Evolutionary conservation across 2,113 vertebrate genomes (phyloP).

Genomic region (Dasyornis broadbenti): DNA sequence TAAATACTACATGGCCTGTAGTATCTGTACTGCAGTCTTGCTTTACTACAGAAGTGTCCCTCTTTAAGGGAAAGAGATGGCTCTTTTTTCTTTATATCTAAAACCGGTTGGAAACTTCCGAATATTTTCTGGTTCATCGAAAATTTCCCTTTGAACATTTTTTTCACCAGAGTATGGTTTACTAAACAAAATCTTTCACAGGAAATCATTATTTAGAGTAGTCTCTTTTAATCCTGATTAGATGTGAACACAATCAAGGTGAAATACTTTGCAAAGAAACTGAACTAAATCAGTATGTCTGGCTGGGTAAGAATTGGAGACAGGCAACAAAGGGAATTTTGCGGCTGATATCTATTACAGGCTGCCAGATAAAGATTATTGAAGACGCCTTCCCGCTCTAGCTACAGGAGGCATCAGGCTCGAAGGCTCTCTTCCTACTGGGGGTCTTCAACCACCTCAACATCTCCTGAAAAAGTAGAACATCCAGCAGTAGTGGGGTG

Average conservation of each 20-base stretch:
- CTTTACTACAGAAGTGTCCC: background rate
- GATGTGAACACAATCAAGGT: background rate
- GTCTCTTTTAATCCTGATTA: background rate
- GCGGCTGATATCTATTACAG: background rate
- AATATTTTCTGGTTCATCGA: background rate
- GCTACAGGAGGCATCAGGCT: background rate
- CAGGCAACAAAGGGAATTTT: background rate
- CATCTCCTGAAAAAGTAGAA: background rate
- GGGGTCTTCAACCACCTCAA: background rate
- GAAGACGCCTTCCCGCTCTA: background rate
- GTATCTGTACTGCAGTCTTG: background rate
- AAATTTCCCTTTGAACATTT: background rate
- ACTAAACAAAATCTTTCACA: background rate
- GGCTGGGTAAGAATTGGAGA: background rate
- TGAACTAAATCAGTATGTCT: background rate
- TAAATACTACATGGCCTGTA: background rate
- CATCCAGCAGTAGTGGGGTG: background rate
- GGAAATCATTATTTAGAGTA: background rate
- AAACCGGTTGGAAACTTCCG: background rate
- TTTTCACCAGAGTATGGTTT: background rate
- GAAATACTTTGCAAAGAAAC: background rate
- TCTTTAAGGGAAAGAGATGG: background rate
- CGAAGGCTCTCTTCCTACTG: background rate
- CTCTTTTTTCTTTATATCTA: background rate
- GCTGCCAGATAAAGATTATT: fast-evolving